Evolutionary conservation across 2,797 vertebrate species (phyloP).

Genomic region (Myotis daubentonii): DNA sequence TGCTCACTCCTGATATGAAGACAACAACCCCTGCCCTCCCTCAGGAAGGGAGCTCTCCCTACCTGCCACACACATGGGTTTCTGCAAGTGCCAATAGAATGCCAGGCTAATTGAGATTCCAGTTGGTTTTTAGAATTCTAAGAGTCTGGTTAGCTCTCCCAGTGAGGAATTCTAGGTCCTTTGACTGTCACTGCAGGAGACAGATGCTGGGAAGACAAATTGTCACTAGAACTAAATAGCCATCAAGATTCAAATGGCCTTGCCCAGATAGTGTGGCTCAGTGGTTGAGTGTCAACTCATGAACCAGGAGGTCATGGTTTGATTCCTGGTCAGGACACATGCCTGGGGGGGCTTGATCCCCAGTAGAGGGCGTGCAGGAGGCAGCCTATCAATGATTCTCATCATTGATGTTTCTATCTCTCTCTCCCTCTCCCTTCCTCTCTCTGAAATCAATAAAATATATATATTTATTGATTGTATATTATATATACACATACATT

Average conservation of each 20-base stretch:
- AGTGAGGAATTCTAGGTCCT: background rate
- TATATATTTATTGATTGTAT: too few species aligned
- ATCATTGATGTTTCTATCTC: too few species aligned
- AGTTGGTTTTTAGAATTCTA: background rate
- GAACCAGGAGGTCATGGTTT: too few species aligned
- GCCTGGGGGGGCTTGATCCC: too few species aligned
- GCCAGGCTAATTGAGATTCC: background rate
- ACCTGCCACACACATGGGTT: background rate
- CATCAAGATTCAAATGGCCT: background rate
- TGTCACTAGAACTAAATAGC: conserved; percentile 4
- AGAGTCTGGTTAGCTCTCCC: background rate
- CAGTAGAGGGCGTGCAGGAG: too few species aligned
- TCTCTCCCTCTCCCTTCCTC: too few species aligned
- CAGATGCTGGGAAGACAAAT: background rate
- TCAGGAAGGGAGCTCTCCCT: background rate
- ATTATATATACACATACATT: too few species aligned
- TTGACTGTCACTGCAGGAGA: conserved; percentile 14
- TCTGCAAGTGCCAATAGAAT: background rate
- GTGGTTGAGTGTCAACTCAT: too few species aligned
- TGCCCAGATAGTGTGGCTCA: too few species aligned
- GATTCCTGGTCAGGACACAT: too few species aligned
- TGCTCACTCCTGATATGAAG: conserved; percentile 16
- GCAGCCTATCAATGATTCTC: too few species aligned
- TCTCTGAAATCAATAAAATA: too few species aligned
- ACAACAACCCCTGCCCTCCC: background rate